A percentile compares a stretch with the other conserved stretches of the same genome.
Conservation (phyloP, 2,888 invertebrate genomes). For the Teinopalpus imperialis region DNA sequence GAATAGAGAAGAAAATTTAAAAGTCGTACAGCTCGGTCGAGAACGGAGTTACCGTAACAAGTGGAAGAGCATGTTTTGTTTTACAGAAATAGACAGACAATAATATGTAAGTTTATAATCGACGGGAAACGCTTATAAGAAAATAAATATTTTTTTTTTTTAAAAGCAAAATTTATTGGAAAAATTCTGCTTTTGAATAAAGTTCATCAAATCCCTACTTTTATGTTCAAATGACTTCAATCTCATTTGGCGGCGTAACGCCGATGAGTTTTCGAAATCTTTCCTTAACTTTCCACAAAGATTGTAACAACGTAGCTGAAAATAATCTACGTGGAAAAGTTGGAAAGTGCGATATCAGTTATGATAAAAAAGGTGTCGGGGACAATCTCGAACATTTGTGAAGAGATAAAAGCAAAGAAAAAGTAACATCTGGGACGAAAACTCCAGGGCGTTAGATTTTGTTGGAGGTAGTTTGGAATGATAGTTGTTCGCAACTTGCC, state of each 20-base stretch:
- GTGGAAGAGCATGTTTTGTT: too few relatives aligned
- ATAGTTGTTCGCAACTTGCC: conserved; percentile 25
- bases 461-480: conserved; percentile 25
- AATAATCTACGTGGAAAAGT: conserved; percentile 25
- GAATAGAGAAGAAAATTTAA: too few relatives aligned
- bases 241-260: conserved; percentile 17
- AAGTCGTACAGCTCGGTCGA: too few relatives aligned
- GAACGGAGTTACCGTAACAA: too few relatives aligned
- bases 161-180: too few relatives aligned
- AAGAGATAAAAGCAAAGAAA: conserved; percentile 24
- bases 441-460: conserved; percentile 23
- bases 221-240: conserved; percentile 20
- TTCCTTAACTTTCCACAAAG: conserved; percentile 10
- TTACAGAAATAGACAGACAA: too few relatives aligned
- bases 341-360: conserved; percentile 26
- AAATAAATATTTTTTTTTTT: too few relatives aligned
- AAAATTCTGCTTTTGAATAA: too few relatives aligned
- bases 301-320: conserved; percentile 24
- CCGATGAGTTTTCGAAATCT: conserved; percentile 25
- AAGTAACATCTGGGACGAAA: conserved; percentile 25
- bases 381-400: conserved; percentile 24
- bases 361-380: conserved; percentile 26
- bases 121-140: too few relatives aligned
- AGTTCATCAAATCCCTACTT: conserved; percentile 11
- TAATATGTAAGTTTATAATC: too few relatives aligned